phyloP scores from a whole-genome alignment of 1,140 invertebrate species.

The Drosophila nigrodunni region DNA sequence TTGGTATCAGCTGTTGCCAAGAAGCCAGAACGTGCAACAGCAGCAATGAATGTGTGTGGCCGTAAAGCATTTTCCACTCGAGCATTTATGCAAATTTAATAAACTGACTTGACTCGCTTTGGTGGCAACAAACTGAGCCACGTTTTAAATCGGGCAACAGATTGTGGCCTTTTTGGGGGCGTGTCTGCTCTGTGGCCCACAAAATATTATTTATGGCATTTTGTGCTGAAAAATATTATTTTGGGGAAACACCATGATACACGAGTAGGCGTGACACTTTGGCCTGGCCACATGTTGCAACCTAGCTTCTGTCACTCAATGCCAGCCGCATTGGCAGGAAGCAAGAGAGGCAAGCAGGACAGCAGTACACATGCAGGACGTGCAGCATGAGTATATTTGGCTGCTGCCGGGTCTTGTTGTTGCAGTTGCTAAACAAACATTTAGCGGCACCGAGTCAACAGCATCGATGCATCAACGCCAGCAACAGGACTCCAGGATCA shows the following conservation, averaged over 20 bases:
- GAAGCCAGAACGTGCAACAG: slow-evolving; percentile 23
- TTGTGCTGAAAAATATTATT: slow-evolving; percentile 72
- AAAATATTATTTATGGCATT: slow-evolving; percentile 78
- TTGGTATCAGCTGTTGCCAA: slow-evolving; percentile 65
- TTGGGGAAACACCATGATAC: slow-evolving; percentile 56
- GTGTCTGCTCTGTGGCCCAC: slow-evolving; percentile 37
- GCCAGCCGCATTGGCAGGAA: slow-evolving; percentile 28
- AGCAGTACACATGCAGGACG: slow-evolving; percentile 3
- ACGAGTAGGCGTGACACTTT: slow-evolving; percentile 57
- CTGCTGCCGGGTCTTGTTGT: slow-evolving; percentile 28
- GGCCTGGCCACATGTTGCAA: slow-evolving; percentile 57
- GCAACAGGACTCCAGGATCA: slow-evolving; percentile 29
- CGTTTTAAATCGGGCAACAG: slow-evolving; percentile 60
- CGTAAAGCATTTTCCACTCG: slow-evolving; percentile 38
- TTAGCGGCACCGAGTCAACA: slow-evolving; percentile 75
- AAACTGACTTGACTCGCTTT: slow-evolving; percentile 54
- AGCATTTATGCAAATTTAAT: slow-evolving; percentile 82
- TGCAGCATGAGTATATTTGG: slow-evolving; percentile 34
- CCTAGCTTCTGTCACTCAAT: slow-evolving; percentile 64
- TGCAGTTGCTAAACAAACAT: slow-evolving; percentile 82
- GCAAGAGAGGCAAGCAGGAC: not conserved
- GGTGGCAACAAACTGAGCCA: slow-evolving; percentile 24
- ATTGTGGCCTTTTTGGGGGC: slow-evolving; percentile 24
- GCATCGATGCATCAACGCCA: slow-evolving; percentile 78
- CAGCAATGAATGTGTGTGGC: slow-evolving; percentile 4